A percentile compares a stretch with the other conserved stretches of the same genome.
These are phyloP conservation scores for Ceratitis capitata DNA, from an alignment of 1,140 invertebrate genomes.

Conservation along the genomic window DNA sequence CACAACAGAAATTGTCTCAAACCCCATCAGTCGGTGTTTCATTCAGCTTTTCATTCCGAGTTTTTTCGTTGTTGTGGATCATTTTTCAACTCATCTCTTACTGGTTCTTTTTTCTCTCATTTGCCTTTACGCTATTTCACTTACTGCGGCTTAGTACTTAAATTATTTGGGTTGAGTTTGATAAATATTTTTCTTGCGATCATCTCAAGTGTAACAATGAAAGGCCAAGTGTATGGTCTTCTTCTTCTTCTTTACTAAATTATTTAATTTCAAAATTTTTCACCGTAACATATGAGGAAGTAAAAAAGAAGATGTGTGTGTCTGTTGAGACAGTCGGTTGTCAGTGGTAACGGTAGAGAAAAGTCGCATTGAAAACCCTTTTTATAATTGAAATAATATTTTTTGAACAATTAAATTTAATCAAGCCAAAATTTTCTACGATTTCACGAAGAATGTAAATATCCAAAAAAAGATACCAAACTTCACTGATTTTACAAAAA, in stretches of 20 bases:
- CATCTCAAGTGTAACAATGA: neutral
- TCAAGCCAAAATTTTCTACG: too few relatives aligned
- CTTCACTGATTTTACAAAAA: too few relatives aligned
- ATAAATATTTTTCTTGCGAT: neutral
- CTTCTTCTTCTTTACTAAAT: neutral
- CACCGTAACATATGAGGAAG: neutral
- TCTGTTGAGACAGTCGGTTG: neutral
- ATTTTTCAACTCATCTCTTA: too few relatives aligned
- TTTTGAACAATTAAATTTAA: too few relatives aligned
- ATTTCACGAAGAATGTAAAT: too few relatives aligned
- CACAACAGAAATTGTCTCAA: too few relatives aligned
- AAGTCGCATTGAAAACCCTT: neutral
- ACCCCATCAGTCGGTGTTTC: too few relatives aligned
- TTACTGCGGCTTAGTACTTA: neutral
- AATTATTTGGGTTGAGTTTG: neutral
- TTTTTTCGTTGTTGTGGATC: too few relatives aligned
- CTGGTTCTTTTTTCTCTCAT: neutral
- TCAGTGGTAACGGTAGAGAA: neutral
- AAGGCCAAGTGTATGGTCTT: neutral
- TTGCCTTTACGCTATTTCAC: neutral
- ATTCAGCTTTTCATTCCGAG: too few relatives aligned
- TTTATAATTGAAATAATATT: neutral
- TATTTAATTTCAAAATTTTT: neutral
- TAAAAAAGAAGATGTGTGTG: conserved; percentile 1
- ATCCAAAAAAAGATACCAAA: too few relatives aligned